Evolutionary conservation across 1,140 invertebrate genomes (phyloP), one percentile per base, ranked within the genome.

Genomic region (Holcopasites calliopsidis): DNA sequence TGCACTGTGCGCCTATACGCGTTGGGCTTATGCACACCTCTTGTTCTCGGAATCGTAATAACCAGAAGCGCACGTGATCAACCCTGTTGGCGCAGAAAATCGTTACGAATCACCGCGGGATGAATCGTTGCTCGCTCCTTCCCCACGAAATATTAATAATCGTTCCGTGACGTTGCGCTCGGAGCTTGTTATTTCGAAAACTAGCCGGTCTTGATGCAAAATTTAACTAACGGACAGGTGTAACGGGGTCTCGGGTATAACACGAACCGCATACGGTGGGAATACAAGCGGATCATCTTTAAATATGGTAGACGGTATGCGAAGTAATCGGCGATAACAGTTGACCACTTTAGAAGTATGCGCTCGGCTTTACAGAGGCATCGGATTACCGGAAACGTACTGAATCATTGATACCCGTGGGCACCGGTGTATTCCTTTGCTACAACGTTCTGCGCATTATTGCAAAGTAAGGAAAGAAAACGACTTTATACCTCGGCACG

Each of bases 11-110:
- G n/a, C 44, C 16, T 47, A 16, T 47, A 47, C 44, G 44, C n/a
- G 44, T 61, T 38, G 47, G 47, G 58, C 62, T 77, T 71, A 73
- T 52, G 57, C 54, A n/a, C n/a, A 42, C 54, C 66, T 61, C 60
- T 79, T 21, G 49, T 81, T 71, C 78, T 28, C 33, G 65, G 65
- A 80, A 84, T 77, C 68, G 61, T 70, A 57, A 72, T 75, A 60
- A 66, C 62, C 65, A 75, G 61, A 47, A 73, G 58, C 40, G 57
- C 13, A 54, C 49, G 58, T 54, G 64, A 55, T 69, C 57, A 28
- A 60, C 54, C 47, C 40, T 21, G 50, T 52, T 11, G 73, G 35
- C 44, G 49, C 6, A 77, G 76, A 47, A 72, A 82, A 76, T 80
- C 61, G 55, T 70, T 75, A 58, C 42, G 44, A 33, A 58, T 70